Evolutionary conservation across 2,113 vertebrate species (phyloP).

Genomic region (Psittacara wagleri): DNA sequence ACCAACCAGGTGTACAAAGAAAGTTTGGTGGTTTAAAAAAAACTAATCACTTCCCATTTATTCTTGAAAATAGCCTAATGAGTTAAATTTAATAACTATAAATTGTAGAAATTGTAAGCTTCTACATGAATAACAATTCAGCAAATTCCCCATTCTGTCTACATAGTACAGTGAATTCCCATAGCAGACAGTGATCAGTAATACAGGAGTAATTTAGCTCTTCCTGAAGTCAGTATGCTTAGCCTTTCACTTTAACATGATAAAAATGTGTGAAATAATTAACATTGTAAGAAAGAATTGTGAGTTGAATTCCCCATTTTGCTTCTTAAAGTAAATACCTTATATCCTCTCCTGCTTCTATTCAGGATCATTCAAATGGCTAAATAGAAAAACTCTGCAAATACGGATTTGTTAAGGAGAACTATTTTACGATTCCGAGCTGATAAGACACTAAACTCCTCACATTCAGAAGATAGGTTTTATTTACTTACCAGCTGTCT

Average conservation of each 20-base stretch:
- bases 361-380: neutral
- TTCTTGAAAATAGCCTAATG: neutral
- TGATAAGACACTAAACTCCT: neutral
- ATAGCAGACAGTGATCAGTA: neutral
- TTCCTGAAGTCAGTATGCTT: neutral
- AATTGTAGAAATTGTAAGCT: neutral
- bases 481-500: neutral
- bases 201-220: neutral
- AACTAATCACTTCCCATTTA: neutral
- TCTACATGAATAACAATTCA: neutral
- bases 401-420: neutral
- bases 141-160: neutral
- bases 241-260: neutral
- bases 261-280: neutral
- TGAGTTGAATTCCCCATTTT: neutral
- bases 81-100: neutral
- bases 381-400: neutral
- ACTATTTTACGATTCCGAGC: neutral
- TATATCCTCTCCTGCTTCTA: neutral
- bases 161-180: neutral
- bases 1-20: neutral
- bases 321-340: neutral
- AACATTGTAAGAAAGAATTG: neutral
- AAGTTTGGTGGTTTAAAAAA: accelerated
- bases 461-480: neutral